phyloP scores from a whole-genome alignment of 2,113 vertebrate species.

The Myotis brandtii region DNA sequence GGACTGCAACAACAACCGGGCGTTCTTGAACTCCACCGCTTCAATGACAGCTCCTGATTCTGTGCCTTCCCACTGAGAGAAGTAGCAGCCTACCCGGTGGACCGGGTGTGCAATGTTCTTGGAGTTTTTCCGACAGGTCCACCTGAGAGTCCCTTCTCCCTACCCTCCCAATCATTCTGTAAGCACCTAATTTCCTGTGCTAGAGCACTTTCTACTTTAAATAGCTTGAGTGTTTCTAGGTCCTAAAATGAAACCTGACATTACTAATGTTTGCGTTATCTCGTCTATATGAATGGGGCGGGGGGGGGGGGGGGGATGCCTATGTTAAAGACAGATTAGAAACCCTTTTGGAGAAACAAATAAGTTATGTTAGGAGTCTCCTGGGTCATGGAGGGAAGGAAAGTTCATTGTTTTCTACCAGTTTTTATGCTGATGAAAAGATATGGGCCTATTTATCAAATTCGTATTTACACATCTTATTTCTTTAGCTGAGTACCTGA shows the following conservation, averaged over 20 bases:
- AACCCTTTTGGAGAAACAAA: neutral
- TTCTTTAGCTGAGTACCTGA: constrained; percentile 17
- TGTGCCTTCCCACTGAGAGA: neutral
- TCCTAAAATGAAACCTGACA: constrained; percentile 57
- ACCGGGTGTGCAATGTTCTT: neutral
- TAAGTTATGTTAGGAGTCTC: neutral
- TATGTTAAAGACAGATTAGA: neutral
- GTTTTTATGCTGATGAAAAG: constrained; percentile 36
- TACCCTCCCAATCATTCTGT: neutral
- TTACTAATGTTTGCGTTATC: constrained; percentile 58
- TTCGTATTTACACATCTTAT: neutral
- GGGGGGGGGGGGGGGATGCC: neutral
- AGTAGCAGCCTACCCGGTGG: neutral
- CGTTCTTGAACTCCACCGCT: neutral
- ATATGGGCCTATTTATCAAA: neutral
- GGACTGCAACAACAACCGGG: neutral
- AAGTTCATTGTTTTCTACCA: neutral
- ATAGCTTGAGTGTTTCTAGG: constrained; percentile 44
- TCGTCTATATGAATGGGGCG: constrained; percentile 34
- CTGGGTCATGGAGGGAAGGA: neutral
- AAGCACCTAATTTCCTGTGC: constrained; percentile 38
- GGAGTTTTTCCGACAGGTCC: neutral
- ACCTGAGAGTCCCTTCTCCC: neutral
- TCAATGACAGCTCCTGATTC: neutral
- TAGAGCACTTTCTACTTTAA: constrained; percentile 65